These are phyloP conservation scores for Cremastobaeus sp. DNA, from an alignment of 2,888 invertebrate genomes.

Conservation along the genomic window DNA sequence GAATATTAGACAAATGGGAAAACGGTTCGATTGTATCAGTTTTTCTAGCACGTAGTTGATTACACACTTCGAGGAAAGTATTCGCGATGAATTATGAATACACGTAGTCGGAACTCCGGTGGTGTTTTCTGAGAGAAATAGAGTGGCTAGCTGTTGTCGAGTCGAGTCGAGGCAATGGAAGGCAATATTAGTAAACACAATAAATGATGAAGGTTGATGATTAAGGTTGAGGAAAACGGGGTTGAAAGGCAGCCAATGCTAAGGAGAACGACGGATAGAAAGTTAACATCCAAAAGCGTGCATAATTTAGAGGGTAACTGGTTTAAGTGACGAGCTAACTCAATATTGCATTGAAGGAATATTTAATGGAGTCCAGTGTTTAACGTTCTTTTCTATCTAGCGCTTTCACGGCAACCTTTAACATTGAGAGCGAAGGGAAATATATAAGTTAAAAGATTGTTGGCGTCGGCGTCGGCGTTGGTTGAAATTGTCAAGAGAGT, in stretches of 20 bases:
- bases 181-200: constrained; percentile 17
- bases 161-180: too few species aligned
- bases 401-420: constrained; percentile 25
- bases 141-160: too few species aligned
- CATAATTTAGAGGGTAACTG: constrained; percentile 23
- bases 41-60: too few species aligned
- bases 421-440: constrained; percentile 47
- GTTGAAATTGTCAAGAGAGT: constrained; percentile 38
- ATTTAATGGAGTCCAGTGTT: constrained; percentile 35
- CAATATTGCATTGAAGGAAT: constrained; percentile 32
- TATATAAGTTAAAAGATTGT: constrained; percentile 51
- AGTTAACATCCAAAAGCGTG: constrained; percentile 8
- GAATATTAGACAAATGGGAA: too few species aligned
- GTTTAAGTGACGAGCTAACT: constrained; percentile 38
- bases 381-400: constrained; percentile 24
- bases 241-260: constrained; percentile 13
- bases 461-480: constrained; percentile 6
- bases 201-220: constrained; percentile 17
- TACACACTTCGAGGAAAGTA: too few species aligned
- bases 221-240: too few species aligned
- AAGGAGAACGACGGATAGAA: constrained; percentile 8
- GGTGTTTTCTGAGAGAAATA: too few species aligned
- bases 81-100: too few species aligned
- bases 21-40: too few species aligned
- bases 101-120: too few species aligned